phyloP scores from a whole-genome alignment of 2,113 vertebrate species.

The Gallinago jamesoni region DNA sequence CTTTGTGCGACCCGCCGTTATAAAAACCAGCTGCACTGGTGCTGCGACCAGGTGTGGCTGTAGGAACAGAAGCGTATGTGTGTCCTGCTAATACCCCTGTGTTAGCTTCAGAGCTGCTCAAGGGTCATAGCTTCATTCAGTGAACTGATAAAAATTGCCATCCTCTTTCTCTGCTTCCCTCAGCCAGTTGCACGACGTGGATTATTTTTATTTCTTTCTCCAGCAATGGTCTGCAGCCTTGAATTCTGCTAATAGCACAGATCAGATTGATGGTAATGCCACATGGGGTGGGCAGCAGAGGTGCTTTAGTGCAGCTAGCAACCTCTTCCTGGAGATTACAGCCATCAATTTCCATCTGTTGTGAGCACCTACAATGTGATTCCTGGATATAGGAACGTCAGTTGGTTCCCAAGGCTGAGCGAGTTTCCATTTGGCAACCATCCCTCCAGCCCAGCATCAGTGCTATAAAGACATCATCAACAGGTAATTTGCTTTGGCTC shows the following conservation, averaged over 20 bases:
- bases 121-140: neutral
- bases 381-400: neutral
- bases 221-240: neutral
- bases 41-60: neutral
- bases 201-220: neutral
- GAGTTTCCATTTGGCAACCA: neutral
- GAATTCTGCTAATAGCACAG: neutral
- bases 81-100: neutral
- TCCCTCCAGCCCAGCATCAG: neutral
- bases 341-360: slow-evolving; percentile 23
- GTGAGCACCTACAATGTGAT: neutral
- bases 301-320: neutral
- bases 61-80: neutral
- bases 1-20: accelerated
- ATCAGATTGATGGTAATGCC: slow-evolving; percentile 10
- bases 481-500: neutral
- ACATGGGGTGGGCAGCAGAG: neutral
- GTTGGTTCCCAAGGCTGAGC: neutral
- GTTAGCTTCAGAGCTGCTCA: neutral
- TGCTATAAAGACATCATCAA: neutral
- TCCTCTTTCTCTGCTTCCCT: neutral
- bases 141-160: neutral
- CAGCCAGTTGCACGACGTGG: neutral
- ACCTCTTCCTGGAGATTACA: neutral
- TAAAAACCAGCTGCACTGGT: neutral